Conservation (phyloP, 2,888 invertebrate genomes). For the Autographa gamma region DNA sequence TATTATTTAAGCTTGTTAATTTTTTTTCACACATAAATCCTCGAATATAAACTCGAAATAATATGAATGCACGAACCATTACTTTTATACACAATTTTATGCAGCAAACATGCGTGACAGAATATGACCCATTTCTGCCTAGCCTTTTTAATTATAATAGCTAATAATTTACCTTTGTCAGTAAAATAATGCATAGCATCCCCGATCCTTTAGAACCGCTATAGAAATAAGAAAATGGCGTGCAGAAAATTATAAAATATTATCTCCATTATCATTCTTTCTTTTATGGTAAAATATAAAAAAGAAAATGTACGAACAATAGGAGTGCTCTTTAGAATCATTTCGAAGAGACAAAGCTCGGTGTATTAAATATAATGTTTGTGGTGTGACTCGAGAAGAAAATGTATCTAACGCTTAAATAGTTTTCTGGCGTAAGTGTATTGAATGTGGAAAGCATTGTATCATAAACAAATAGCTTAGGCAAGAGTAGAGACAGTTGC, state of each 20-base stretch:
- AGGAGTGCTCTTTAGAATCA: neutral
- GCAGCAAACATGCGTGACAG: no score
- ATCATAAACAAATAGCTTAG: no score
- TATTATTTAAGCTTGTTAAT: no score
- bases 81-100: no score
- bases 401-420: neutral
- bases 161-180: neutral
- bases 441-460: no score
- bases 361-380: neutral
- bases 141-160: no score
- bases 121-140: no score
- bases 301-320: neutral
- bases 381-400: neutral
- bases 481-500: no score
- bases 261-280: neutral
- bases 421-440: neutral
- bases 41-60: no score
- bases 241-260: constrained; percentile 1
- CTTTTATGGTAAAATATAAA: constrained; percentile 1
- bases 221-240: neutral
- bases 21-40: no score
- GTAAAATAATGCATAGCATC: neutral
- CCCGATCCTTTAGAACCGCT: neutral
- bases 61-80: no score
- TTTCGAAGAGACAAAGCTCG: neutral